Base-by-base conservation (phyloP, 1,140 invertebrate species). In the Drosophila micromelanica region DNA sequence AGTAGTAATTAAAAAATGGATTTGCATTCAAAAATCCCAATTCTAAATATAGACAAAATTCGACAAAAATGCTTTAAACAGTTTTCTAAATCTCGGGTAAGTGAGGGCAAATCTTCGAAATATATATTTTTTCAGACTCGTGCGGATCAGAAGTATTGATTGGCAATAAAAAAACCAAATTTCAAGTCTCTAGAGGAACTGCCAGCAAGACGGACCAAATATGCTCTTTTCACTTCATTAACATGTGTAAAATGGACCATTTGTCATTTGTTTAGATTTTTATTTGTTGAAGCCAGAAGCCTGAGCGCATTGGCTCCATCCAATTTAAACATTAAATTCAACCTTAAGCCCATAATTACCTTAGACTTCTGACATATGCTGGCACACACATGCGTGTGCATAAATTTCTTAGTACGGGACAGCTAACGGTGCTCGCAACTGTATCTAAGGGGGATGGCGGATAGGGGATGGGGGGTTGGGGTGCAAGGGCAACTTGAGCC, bases 301-400 rank as follows among this genome's bases (percentile, higher is more conserved):
- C 12, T n/a, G 8, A 5, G 27, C 11, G 42, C 55, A 32, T 30
- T 17, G 30, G 40, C 23, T 12, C 51, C 35, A 54, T 40, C 17
- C 35, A 54, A 54, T 38, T 54, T 11, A 30, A 57, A 12, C 40
- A 11, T 43, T 67, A 59, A 43, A 65, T 40, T 35, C 65, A 56
- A 15, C 43, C 68, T 55, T 48, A 42, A 55, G 51, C 48, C 45
- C 45, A 32, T 48, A 72, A 72, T 65, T 72, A 65, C 61, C 62
- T 57, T 45, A 9, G 46, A 57, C 51, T 51, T 52, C 35, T 46
- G 8, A 23, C 57, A 60, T 27, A 51, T 48, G 9, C 12, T 7
- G 12, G 12, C 35, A 30, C 11, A 20, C 23, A 55, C 12, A 40
- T 49, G 13, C n/a, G 13, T 49, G 8, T n/a, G 27, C 27, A 49